These are phyloP conservation scores for Polydrusus tereticollis DNA, from an alignment of 2,888 invertebrate genomes.

Conservation along the genomic window DNA sequence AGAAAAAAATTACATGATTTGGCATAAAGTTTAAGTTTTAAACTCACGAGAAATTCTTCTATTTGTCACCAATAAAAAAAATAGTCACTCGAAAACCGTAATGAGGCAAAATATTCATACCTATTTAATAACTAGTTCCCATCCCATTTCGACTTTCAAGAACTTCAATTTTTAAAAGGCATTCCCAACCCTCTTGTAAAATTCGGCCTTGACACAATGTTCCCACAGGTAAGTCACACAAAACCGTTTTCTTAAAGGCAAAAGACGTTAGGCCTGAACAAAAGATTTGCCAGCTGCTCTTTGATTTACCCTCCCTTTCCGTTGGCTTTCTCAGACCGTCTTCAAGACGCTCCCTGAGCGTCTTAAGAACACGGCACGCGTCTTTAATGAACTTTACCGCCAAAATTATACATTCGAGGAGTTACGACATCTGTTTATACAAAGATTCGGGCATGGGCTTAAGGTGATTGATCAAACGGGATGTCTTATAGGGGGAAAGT, in stretches of 20 bases:
- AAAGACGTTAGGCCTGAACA: conserved; percentile 60
- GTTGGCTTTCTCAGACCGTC: conserved; percentile 56
- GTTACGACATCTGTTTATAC: conserved; percentile 41
- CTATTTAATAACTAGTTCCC: conserved; percentile 8
- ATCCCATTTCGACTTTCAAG: not conserved
- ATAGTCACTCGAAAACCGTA: not conserved
- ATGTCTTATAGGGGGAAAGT: conserved; percentile 4
- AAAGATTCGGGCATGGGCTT: conserved; percentile 12
- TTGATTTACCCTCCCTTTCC: conserved; percentile 65
- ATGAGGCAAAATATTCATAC: not conserved
- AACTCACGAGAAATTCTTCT: no score
- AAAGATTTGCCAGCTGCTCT: conserved; percentile 62
- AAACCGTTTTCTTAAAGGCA: conserved; percentile 57
- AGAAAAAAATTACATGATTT: no score
- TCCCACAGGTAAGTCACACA: conserved; percentile 56
- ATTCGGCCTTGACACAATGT: conserved; percentile 33
- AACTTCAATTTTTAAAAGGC: not conserved
- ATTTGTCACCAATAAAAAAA: not conserved
- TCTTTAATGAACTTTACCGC: conserved; percentile 56
- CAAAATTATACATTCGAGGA: conserved; percentile 42
- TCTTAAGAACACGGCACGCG: conserved; percentile 60
- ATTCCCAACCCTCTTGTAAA: conserved; percentile 4
- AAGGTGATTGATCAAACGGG: conserved; percentile 4
- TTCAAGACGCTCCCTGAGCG: conserved; percentile 61
- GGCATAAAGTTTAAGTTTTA: no score